Percentiles rank a stretch among this genome's conserved stretches.
Evolutionary conservation across 2,888 invertebrate genomes (phyloP).

Genomic region (Sarcophaga variegata): DNA sequence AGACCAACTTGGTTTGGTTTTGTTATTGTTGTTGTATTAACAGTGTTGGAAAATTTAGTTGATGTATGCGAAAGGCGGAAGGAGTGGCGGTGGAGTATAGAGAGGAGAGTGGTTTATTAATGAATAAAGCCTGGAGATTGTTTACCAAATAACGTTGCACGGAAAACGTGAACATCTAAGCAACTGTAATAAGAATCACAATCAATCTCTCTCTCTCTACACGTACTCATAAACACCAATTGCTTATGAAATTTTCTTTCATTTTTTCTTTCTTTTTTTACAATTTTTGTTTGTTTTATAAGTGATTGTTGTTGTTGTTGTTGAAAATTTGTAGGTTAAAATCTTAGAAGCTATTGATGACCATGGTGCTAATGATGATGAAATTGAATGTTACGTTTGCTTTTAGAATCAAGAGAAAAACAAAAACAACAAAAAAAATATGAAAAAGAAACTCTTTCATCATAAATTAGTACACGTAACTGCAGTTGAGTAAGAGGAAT

Average conservation of each 20-base stretch:
- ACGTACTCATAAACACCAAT: not conserved
- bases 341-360: not conserved
- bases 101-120: not conserved
- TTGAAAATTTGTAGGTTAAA: slow-evolving; percentile 2
- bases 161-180: not conserved
- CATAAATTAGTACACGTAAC: slow-evolving; percentile 62
- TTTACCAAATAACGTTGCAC: not conserved
- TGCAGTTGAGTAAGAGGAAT: slow-evolving; percentile 56
- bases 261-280: not conserved
- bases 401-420: not conserved
- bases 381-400: not conserved
- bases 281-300: not conserved
- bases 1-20: slow-evolving; percentile 43
- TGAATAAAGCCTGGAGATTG: not conserved
- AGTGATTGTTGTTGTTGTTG: not conserved
- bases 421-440: too few species aligned
- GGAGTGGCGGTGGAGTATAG: not conserved
- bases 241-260: not conserved
- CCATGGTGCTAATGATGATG: not conserved
- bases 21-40: not conserved
- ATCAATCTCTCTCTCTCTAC: not conserved
- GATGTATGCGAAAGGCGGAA: not conserved
- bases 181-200: not conserved
- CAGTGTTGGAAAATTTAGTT: not conserved
- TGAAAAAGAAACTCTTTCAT: not conserved